A percentile compares a stretch with the other conserved stretches of the same genome.
These are phyloP conservation scores for Thymelicus lineola DNA, from an alignment of 2,888 invertebrate species.

Conservation along the genomic window DNA sequence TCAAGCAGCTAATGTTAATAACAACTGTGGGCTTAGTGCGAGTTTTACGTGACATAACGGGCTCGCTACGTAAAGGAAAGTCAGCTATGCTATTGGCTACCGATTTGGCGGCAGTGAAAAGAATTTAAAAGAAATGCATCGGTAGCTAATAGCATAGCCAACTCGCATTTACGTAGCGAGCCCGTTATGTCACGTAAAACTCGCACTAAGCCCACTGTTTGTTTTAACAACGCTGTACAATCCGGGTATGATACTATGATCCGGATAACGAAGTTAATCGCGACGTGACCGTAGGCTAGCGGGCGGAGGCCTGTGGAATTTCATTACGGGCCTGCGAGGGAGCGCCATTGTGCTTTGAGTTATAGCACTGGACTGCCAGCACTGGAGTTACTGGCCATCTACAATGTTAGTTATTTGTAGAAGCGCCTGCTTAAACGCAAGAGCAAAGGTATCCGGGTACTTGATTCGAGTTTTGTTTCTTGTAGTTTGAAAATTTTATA, in stretches of 20 bases:
- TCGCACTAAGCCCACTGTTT: too few species aligned
- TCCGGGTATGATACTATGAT: background rate
- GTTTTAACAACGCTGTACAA: background rate
- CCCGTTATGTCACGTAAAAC: too few species aligned
- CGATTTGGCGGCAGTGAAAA: too few species aligned
- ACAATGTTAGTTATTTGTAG: background rate
- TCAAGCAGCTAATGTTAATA: background rate
- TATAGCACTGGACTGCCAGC: conserved; percentile 57
- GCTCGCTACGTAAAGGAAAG: too few species aligned
- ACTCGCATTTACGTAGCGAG: too few species aligned
- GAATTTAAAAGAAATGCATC: too few species aligned
- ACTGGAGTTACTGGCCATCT: conserved; percentile 47
- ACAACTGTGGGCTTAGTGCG: too few species aligned
- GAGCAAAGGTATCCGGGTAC: background rate
- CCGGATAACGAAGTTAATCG: conserved; percentile 51
- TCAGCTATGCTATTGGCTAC: too few species aligned
- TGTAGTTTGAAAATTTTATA: too few species aligned
- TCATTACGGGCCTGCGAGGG: conserved; percentile 67
- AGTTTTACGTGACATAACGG: too few species aligned
- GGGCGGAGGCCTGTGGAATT: conserved; percentile 64
- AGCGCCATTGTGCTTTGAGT: conserved; percentile 77
- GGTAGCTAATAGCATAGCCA: too few species aligned
- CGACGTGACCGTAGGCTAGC: conserved; percentile 52
- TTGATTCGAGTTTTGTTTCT: too few species aligned
- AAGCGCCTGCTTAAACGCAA: background rate